Conservation (phyloP, 2,888 invertebrate genomes). For the Drosophila paramelanica region DNA sequence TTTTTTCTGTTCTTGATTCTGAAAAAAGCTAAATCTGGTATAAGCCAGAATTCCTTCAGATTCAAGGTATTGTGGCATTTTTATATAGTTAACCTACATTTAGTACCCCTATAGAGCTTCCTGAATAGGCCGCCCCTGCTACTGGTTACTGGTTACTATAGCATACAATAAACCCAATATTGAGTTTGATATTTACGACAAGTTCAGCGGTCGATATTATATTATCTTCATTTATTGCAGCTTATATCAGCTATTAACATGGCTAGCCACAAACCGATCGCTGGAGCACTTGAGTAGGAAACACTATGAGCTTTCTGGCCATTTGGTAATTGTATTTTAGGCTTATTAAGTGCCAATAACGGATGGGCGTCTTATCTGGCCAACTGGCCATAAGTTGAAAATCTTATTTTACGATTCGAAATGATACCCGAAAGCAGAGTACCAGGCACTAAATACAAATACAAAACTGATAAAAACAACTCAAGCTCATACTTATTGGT, state of each 20-base stretch:
- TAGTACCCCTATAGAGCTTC: conserved; percentile 13
- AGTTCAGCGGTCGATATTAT: conserved; percentile 75
- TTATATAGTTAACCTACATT: background rate
- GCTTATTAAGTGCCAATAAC: conserved; percentile 53
- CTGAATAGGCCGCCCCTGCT: conserved; percentile 22
- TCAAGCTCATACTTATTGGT: conserved; percentile 30
- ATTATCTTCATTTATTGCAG: conserved; percentile 69
- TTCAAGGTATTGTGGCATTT: background rate
- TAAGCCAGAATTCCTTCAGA: background rate
- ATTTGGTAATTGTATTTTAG: conserved; percentile 35
- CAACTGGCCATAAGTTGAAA: conserved; percentile 71
- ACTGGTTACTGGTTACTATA: conserved; percentile 21
- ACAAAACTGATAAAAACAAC: conserved; percentile 59
- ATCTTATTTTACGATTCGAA: conserved; percentile 80
- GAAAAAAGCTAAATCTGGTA: background rate
- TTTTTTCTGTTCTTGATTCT: background rate
- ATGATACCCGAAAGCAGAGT: conserved; percentile 75
- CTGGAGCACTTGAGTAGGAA: conserved; percentile 53
- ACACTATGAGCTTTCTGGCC: conserved; percentile 13
- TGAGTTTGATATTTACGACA: conserved; percentile 75
- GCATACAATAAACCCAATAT: conserved; percentile 52
- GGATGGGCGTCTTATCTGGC: conserved; percentile 62
- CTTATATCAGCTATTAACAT: conserved; percentile 50
- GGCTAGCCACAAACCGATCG: conserved; percentile 45
- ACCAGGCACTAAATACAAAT: conserved; percentile 51